Evolutionary conservation across 2,797 vertebrate species (phyloP).

Genomic region (Ctenochaetus hawaiiensis): DNA sequence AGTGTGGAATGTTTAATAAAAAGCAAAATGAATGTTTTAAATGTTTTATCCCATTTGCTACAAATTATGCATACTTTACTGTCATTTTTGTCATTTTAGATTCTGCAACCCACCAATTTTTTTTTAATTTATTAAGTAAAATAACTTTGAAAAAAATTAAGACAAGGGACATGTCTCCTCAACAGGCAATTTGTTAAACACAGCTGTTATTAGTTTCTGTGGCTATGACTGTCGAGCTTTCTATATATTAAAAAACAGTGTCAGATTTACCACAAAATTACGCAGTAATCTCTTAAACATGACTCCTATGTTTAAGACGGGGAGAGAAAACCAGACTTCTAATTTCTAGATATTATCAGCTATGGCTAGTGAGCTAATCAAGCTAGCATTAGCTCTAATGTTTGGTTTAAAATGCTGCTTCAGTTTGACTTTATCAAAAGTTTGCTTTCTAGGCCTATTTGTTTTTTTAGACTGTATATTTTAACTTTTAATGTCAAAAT

Average conservation of each 20-base stretch:
- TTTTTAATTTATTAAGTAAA: no score
- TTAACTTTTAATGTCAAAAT: neutral
- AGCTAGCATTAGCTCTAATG: neutral
- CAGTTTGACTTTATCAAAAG: neutral
- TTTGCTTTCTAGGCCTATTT: neutral
- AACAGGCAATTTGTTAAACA: no score
- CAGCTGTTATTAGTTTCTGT: neutral
- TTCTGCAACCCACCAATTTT: no score
- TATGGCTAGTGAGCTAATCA: neutral
- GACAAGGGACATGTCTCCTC: no score
- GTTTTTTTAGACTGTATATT: neutral
- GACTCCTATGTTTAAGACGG: no score
- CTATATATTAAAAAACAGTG: neutral
- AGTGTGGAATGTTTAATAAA: conserved; percentile 22
- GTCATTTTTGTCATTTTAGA: no score
- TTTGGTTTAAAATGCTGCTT: neutral
- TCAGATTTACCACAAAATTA: neutral
- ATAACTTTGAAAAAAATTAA: no score
- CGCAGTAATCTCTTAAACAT: neutral
- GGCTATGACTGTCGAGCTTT: neutral
- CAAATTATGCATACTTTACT: conserved; percentile 25
- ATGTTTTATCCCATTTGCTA: conserved; percentile 54
- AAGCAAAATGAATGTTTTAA: conserved; percentile 12
- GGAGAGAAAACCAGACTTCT: neutral
- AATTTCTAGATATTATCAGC: neutral